Base-by-base conservation (phyloP, 2,113 vertebrate genomes). In the Cyrtonyx montezumae region DNA sequence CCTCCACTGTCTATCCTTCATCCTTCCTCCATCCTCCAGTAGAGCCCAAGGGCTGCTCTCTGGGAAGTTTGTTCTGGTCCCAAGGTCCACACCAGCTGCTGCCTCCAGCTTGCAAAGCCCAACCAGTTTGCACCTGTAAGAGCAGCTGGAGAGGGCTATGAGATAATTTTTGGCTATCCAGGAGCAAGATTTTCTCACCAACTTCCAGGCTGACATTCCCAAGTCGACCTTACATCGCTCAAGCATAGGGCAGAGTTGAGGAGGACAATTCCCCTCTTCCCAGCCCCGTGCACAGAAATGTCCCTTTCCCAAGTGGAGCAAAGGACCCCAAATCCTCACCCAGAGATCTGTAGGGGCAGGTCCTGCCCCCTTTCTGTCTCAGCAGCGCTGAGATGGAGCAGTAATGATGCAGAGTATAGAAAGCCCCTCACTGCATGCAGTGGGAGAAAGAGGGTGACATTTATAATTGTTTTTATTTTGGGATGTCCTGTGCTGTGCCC, bases 191-290 rank as follows among this genome's bases (percentile, higher is more conserved):
- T 53, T 61, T 26, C 81, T 59, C 1, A 16, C 20, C 42, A 15
- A 6, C 19, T 21, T 45, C 43, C 30, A 5, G 0, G 7, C 8
- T 19, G 6, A 26, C 10, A 0, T 59, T 3, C 9, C 17, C 13
- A 37, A 43, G 58, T 30, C 61, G 59, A 40, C 11, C 46, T 78
- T 19, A 45, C 8, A 10, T 65, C 2, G 0, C 12, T 21, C 56
- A 11, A 68, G 25, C 40, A 25, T 0, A 12, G 49, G 66, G 43
- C 16, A 13, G 48, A 9, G 15, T 10, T 4, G 32, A 22, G 26
- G 63, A 40, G 42, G 8, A 0, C 15, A 15, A 36, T 55, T 66
- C 16, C 61, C 14, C 21, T 37, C 36, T 59, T 51, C n/a, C 26
- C 43, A 11, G 14, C 25, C 30, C 11, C 13, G 5, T 36, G 56